Conservation (phyloP, 2,113 vertebrate species). For the Tetrax tetrax region DNA sequence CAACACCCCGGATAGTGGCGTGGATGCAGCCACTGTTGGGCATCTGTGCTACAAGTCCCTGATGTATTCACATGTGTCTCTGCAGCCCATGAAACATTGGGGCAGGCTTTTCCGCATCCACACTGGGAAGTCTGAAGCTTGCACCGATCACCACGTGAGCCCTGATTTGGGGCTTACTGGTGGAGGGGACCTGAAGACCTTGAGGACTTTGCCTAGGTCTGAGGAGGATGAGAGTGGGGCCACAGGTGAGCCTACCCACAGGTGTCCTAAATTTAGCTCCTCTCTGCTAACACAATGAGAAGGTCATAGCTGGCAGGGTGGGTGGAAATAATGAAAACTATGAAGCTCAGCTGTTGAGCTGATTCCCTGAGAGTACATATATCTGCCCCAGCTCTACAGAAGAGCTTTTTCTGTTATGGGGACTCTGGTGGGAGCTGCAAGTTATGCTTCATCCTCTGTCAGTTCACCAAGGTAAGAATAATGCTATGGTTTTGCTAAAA, state of each 20-base stretch:
- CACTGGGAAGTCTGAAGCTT: not conserved
- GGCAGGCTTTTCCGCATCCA: no score
- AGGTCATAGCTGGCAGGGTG: not conserved
- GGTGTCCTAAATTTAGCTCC: not conserved
- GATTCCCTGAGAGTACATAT: not conserved
- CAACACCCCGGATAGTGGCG: not conserved
- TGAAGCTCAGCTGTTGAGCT: not conserved
- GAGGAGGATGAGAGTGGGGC: not conserved
- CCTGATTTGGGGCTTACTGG: not conserved
- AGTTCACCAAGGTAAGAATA: not conserved
- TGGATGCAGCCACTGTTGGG: not conserved
- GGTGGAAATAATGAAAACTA: not conserved
- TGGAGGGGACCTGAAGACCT: not conserved
- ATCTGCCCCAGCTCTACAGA: accelerated
- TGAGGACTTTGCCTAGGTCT: not conserved
- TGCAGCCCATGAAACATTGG: not conserved
- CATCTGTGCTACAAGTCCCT: not conserved
- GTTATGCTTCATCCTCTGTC: accelerated
- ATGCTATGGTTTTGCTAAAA: not conserved
- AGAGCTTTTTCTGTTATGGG: not conserved
- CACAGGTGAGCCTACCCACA: not conserved
- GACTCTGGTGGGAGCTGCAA: not conserved
- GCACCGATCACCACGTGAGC: not conserved
- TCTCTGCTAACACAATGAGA: not conserved
- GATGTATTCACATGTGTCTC: not conserved